Percentiles rank a stretch among this genome's conserved stretches.
Evolutionary conservation across 2,113 vertebrate species (phyloP).

Genomic region (Bubo blakistoni): DNA sequence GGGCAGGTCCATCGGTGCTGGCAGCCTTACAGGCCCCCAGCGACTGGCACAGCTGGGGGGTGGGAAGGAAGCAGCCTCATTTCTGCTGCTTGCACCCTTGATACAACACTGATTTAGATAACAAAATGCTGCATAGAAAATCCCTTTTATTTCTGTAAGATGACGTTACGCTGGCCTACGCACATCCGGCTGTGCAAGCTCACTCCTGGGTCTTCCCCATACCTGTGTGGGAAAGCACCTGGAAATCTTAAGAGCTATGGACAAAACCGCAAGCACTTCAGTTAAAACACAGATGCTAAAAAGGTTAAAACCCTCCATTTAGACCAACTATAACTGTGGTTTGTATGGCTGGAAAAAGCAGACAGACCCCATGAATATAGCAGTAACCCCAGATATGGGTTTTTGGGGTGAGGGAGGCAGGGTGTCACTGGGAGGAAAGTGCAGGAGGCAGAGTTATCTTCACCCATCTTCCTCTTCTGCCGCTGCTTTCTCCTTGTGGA

Average conservation of each 20-base stretch:
- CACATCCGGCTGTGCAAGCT: not conserved
- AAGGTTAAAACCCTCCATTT: not conserved
- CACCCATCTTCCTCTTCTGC: not conserved
- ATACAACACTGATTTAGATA: not conserved
- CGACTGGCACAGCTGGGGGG: not conserved
- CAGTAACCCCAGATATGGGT: not conserved
- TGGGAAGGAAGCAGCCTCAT: not conserved
- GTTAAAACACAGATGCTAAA: not conserved
- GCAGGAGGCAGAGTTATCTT: not conserved
- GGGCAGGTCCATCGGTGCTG: not conserved
- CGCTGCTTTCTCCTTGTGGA: not conserved
- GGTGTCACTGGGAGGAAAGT: not conserved
- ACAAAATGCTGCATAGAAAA: not conserved
- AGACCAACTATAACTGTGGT: not conserved
- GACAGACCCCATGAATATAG: not conserved
- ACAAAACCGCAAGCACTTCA: rapidly evolving
- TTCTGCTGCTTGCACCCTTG: not conserved
- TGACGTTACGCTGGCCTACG: not conserved
- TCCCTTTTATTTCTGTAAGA: not conserved
- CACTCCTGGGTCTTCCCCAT: not conserved
- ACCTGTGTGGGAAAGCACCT: not conserved
- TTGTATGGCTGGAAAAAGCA: not conserved
- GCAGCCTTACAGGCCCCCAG: not conserved
- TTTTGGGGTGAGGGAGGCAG: not conserved
- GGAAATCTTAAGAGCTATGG: not conserved